Percentiles rank a stretch among this genome's conserved stretches.
These are phyloP conservation scores for Semicossyphus pulcher DNA, from an alignment of 2,113 vertebrate species.

Conservation along the genomic window DNA sequence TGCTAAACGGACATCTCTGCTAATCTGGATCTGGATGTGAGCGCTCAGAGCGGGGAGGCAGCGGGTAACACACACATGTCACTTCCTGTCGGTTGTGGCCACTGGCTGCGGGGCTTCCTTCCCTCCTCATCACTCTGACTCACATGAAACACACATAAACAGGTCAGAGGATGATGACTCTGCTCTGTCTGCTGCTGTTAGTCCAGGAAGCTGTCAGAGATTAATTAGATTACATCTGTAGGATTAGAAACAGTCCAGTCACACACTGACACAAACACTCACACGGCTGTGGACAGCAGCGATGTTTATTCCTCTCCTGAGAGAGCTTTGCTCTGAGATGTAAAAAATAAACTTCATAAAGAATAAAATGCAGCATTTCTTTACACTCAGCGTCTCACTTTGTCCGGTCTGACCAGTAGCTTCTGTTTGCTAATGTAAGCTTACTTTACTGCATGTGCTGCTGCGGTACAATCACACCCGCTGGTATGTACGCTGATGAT, in stretches of 20 bases:
- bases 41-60: slow-evolving; percentile 17
- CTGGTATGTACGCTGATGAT: too few species aligned
- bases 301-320: not conserved
- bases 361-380: too few species aligned
- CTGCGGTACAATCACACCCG: too few species aligned
- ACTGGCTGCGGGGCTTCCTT: slow-evolving; percentile 53
- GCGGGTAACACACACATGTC: slow-evolving; percentile 33
- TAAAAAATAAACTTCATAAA: too few species aligned
- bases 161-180: slow-evolving; percentile 54
- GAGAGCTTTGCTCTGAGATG: too few species aligned
- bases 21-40: slow-evolving; percentile 55
- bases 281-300: not conserved
- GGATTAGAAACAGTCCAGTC: slow-evolving; percentile 16
- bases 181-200: slow-evolving; percentile 22
- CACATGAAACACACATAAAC: slow-evolving; percentile 53
- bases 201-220: slow-evolving; percentile 34
- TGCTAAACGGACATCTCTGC: slow-evolving; percentile 58
- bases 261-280: slow-evolving; percentile 44
- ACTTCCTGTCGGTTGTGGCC: slow-evolving; percentile 41
- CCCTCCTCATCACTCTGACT: slow-evolving; percentile 59
- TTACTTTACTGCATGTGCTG: too few species aligned
- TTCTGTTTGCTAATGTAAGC: too few species aligned
- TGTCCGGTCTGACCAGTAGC: too few species aligned
- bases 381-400: not conserved
- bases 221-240: slow-evolving; percentile 50